Evolutionary conservation across 2,113 vertebrate species (phyloP).

Genomic region (Falcunculus frontatus): DNA sequence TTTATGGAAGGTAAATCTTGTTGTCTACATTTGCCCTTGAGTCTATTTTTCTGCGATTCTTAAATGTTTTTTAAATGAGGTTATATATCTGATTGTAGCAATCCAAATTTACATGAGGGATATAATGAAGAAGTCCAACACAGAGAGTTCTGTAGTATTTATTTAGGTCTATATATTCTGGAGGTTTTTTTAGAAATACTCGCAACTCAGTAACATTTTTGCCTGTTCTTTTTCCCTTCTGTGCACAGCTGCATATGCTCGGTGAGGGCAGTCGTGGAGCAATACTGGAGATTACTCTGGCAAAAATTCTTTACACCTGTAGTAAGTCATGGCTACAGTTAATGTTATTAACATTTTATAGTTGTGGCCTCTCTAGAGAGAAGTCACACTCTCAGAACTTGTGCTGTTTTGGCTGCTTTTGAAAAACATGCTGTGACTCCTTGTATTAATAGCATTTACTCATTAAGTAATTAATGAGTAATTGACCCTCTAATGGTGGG

Average conservation of each 20-base stretch:
- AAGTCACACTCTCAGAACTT: background rate
- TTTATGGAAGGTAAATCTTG: background rate
- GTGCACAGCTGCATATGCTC: conserved; percentile 90
- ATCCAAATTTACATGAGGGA: background rate
- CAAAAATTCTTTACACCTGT: conserved; percentile 84
- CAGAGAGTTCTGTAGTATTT: background rate
- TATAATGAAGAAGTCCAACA: background rate
- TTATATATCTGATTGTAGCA: background rate
- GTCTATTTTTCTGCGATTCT: background rate
- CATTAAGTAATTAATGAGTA: background rate
- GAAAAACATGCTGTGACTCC: background rate
- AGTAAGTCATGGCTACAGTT: conserved; percentile 75
- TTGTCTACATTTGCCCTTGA: background rate
- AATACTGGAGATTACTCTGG: conserved; percentile 86
- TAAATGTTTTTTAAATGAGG: background rate
- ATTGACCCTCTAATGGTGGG: background rate
- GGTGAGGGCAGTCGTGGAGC: conserved; percentile 90
- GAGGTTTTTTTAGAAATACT: background rate
- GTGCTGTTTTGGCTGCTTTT: background rate
- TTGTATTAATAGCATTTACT: background rate
- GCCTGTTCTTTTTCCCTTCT: background rate
- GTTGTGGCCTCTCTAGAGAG: background rate
- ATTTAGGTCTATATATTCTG: background rate
- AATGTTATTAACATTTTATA: background rate
- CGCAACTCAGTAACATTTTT: background rate